A percentile compares a stretch with the other conserved stretches of the same genome.
Evolutionary conservation across 2,113 vertebrate genomes (phyloP).

Genomic region (Neolamprologus longior): DNA sequence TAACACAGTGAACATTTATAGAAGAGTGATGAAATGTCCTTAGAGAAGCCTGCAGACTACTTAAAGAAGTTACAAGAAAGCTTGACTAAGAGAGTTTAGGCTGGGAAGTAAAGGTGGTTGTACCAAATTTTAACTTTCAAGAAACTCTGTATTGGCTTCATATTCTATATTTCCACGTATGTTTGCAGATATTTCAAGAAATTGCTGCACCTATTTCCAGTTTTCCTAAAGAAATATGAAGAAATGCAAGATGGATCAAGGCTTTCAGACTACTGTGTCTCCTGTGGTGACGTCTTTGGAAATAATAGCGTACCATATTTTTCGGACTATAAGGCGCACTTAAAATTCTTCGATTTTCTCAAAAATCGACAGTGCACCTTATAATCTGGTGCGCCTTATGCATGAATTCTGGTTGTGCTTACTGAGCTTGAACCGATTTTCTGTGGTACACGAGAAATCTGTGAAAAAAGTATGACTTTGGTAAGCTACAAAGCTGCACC

Average conservation of each 20-base stretch:
- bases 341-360: neutral
- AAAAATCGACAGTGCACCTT: neutral
- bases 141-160: neutral
- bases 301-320: neutral
- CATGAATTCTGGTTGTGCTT: neutral
- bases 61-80: neutral
- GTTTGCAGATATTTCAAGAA: neutral
- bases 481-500: neutral
- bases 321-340: neutral
- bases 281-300: neutral
- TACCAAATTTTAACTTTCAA: neutral
- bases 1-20: neutral
- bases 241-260: neutral
- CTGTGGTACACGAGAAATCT: neutral
- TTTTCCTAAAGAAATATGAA: neutral
- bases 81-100: neutral
- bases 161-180: neutral
- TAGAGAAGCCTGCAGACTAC: neutral
- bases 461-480: neutral
- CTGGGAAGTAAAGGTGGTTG: neutral
- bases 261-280: neutral
- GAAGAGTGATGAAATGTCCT: neutral
- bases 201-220: neutral
- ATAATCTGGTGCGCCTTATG: neutral
- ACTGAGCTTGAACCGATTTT: neutral